A percentile compares a stretch with the other conserved stretches of the same genome.
Evolutionary conservation across 2,797 vertebrate species (phyloP).

Genomic region (Apodemus agrarius): DNA sequence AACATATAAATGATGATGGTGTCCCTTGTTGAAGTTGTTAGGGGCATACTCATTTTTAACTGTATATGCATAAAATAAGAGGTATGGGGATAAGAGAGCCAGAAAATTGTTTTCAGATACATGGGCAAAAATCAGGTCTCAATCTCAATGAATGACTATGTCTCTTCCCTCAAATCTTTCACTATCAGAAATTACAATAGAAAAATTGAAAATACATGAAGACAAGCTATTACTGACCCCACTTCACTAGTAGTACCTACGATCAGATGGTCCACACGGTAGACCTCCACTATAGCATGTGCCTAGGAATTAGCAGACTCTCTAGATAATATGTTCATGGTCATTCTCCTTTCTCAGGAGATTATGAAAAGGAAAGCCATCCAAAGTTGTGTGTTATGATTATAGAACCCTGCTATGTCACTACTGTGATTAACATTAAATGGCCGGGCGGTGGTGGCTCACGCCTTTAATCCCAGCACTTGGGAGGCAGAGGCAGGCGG

Average conservation of each 20-base stretch:
- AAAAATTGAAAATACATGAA: background rate
- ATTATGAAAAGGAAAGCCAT: background rate
- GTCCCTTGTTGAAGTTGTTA: background rate
- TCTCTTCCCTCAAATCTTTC: background rate
- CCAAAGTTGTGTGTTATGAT: background rate
- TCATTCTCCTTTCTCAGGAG: background rate
- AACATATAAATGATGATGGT: background rate
- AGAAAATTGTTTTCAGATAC: background rate
- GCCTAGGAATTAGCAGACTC: background rate
- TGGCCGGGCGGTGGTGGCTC: too few species aligned
- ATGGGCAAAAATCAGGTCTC: background rate
- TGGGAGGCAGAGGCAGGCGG: too few species aligned
- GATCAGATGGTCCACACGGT: background rate
- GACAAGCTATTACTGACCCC: background rate
- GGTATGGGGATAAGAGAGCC: background rate
- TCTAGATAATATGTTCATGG: background rate
- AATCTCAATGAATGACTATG: background rate
- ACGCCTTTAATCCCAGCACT: too few species aligned
- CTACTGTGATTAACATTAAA: background rate
- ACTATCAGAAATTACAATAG: background rate
- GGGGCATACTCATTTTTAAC: background rate
- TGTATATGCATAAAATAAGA: background rate
- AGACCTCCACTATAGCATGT: background rate
- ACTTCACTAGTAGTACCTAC: background rate
- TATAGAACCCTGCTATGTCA: background rate